Percentiles rank a stretch among this genome's conserved stretches.
Conservation (phyloP, 2,797 vertebrate genomes). For the Mastacembelus armatus region DNA sequence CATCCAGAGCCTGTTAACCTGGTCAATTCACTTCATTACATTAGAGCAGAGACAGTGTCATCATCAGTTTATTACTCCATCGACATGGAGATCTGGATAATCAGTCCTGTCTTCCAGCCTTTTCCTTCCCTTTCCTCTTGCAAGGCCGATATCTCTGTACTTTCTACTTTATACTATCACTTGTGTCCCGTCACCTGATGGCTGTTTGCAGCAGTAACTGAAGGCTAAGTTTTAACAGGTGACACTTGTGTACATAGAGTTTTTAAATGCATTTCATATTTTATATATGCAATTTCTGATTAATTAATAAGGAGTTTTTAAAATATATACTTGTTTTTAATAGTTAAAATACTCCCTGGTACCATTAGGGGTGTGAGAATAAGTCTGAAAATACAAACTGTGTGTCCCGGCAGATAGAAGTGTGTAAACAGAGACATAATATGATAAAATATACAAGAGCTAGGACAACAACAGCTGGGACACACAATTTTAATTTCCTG, state of each 20-base stretch:
- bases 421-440: too few species aligned
- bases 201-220: not conserved
- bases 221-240: conserved; percentile 1
- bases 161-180: conserved; percentile 11
- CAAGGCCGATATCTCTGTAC: conserved; percentile 2
- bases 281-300: not conserved
- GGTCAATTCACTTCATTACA: conserved; percentile 64
- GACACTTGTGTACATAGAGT: not conserved
- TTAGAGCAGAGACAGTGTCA: conserved; percentile 51
- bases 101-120: conserved; percentile 25
- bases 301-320: not conserved
- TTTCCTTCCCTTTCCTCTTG: too few species aligned
- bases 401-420: too few species aligned
- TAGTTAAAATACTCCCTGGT: not conserved
- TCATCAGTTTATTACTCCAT: conserved; percentile 53
- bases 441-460: too few species aligned
- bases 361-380: not conserved
- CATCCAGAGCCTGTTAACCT: conserved; percentile 44
- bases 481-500: not conserved
- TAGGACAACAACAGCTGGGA: too few species aligned
- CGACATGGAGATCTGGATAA: conserved; percentile 39
- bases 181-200: conserved; percentile 19
- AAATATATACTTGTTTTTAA: not conserved
- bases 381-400: conserved; percentile 3
- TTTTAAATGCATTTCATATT: too few species aligned